These are phyloP conservation scores for Polypedilum vanderplanki DNA, from an alignment of 1,140 invertebrate species.

Conservation along the genomic window DNA sequence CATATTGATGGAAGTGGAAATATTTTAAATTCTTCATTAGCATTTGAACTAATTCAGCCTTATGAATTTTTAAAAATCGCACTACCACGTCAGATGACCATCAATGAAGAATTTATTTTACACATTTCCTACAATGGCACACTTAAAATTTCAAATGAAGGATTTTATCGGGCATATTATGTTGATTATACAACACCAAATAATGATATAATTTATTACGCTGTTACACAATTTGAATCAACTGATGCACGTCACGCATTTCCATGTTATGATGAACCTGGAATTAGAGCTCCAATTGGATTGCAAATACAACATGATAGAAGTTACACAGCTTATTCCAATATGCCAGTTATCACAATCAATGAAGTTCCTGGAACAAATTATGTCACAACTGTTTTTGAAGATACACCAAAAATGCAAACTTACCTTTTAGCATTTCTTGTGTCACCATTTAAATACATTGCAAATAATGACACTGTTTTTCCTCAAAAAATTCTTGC, in stretches of 20 bases:
- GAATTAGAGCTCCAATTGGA: constrained; percentile 49
- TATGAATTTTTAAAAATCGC: background rate
- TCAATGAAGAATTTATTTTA: background rate
- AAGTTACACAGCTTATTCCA: background rate
- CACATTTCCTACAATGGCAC: background rate
- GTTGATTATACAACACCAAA: background rate
- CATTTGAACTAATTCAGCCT: background rate
- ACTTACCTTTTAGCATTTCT: constrained; percentile 64
- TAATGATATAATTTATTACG: background rate
- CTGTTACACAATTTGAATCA: background rate
- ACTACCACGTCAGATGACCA: background rate
- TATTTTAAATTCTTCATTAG: background rate
- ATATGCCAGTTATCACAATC: background rate
- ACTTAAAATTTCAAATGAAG: background rate
- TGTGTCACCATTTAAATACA: constrained; percentile 54
- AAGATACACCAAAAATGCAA: constrained; percentile 55
- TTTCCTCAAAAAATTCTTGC: background rate
- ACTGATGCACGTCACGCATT: background rate
- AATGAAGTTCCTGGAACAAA: background rate
- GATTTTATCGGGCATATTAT: background rate
- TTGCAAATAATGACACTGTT: background rate
- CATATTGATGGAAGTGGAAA: no score
- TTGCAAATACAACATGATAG: constrained; percentile 23
- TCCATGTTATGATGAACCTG: constrained; percentile 74
- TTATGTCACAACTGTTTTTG: background rate